Base-by-base conservation (phyloP, 1,140 invertebrate genomes). In the Campoletis sonorensis region DNA sequence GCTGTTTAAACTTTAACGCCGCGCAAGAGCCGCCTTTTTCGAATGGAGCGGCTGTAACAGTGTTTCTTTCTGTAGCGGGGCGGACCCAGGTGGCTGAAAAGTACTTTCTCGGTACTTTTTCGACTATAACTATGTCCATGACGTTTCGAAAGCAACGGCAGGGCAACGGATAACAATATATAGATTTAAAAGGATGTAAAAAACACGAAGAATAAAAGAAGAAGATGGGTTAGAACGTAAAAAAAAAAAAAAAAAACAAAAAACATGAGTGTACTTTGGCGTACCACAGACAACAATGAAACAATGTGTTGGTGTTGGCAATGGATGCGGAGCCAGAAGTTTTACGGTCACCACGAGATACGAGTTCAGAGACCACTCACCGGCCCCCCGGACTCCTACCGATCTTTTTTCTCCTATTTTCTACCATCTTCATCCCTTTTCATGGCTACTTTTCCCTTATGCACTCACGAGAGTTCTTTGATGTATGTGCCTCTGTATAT, bases 1-100 rank as follows among this genome's bases (percentile, higher is more conserved):
- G 82, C 84, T 73, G 64, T 86, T 87, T 85, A 87, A 87, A 87
- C 45, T 87, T 87, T 87, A 81, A 87, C 76, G 45, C n/a, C n/a
- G n/a, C n/a, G n/a, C n/a, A 64, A 8, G 37, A 78, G 4, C 76
- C 58, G 76, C 30, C 76, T 78, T 33, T 45, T 45, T 67, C 76
- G 33, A 78, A 61, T 26, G 37, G 33, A 78, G 37, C 18, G 37
- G 76, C 76, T 78, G 58, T 15, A n/a, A n/a, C n/a, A 78, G 21
- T 51, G 76, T 78, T 70, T 67, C 54, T 77, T 64, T 77, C 33
- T 75, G 49, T n/a, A 37, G 54, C 64, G 18, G 40, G 27, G 16
- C n/a, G 10, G 27, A 58, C 21, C 51, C 45, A 72, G 79, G 26
- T 37, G 51, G 68, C 58, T 40, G 79, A 40, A 80, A 70, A 80